phyloP scores from a whole-genome alignment of 2,113 vertebrate genomes.

The Chaenocephalus aceratus region DNA sequence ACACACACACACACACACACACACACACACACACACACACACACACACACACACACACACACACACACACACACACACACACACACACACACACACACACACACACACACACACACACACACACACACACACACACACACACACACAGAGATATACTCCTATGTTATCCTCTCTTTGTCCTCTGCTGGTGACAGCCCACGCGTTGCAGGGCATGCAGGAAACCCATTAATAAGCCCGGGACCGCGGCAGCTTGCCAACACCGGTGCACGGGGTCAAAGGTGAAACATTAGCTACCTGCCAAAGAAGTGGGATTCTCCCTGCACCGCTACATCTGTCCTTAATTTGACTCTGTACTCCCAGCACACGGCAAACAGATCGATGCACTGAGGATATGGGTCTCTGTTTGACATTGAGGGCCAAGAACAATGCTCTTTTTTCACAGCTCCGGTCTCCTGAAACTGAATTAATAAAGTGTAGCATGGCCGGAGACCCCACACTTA shows the following conservation, averaged over 20 bases:
- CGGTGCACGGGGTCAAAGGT: slow-evolving; percentile 56
- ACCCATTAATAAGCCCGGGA: slow-evolving; percentile 67
- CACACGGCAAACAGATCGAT: slow-evolving; percentile 18
- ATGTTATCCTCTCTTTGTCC: slow-evolving; percentile 32
- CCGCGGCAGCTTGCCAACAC: slow-evolving; percentile 39
- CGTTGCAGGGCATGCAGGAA: slow-evolving; percentile 61
- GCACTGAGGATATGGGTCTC: background rate
- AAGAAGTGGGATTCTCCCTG: slow-evolving; percentile 26
- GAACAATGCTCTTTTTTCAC: background rate
- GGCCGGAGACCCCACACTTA: background rate
- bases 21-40: background rate
- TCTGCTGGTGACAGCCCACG: slow-evolving; percentile 50
- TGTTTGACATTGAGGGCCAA: background rate
- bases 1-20: background rate
- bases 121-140: slow-evolving; percentile 3
- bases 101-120: slow-evolving; percentile 1
- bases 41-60: background rate
- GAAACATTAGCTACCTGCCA: slow-evolving; percentile 52
- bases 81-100: slow-evolving; percentile 5
- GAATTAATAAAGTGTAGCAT: background rate
- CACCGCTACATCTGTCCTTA: slow-evolving; percentile 42
- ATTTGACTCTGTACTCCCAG: slow-evolving; percentile 42
- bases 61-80: background rate
- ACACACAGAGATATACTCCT: slow-evolving; percentile 17
- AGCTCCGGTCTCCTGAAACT: background rate